A percentile compares a stretch with the other conserved stretches of the same genome.
phyloP scores from a whole-genome alignment of 2,113 vertebrate genomes.

The Centrocercus urophasianus region DNA sequence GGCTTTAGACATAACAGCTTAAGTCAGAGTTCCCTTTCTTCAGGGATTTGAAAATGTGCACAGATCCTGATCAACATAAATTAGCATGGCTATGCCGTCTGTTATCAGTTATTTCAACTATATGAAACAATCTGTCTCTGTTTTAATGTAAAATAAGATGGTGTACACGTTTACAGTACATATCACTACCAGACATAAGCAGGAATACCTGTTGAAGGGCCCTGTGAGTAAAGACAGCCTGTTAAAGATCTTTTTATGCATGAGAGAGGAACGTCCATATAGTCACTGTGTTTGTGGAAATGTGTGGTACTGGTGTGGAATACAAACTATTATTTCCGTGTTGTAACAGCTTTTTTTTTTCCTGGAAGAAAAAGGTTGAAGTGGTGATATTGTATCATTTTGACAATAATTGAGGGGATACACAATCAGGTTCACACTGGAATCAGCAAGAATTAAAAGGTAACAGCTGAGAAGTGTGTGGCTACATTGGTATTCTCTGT shows the following conservation, averaged over 20 bases:
- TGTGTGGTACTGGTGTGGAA: neutral
- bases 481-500: neutral
- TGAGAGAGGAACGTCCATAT: neutral
- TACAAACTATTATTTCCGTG: neutral
- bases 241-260: constrained; percentile 44
- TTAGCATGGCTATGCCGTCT: constrained; percentile 66
- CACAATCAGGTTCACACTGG: neutral
- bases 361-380: neutral
- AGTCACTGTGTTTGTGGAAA: neutral
- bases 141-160: constrained; percentile 55
- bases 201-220: constrained; percentile 63
- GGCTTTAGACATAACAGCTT: constrained; percentile 47
- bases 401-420: neutral
- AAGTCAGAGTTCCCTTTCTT: constrained; percentile 46
- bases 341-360: neutral
- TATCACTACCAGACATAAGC: constrained; percentile 42
- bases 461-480: neutral
- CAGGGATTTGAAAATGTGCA: constrained; percentile 39
- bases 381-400: neutral
- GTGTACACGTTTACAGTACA: constrained; percentile 49
- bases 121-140: constrained; percentile 71
- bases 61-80: constrained; percentile 69
- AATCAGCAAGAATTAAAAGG: neutral
- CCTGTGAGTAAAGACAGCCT: constrained; percentile 69
- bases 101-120: constrained; percentile 67